These are phyloP conservation scores for Solenopsis invicta DNA, from an alignment of 1,140 invertebrate genomes.

Conservation along the genomic window DNA sequence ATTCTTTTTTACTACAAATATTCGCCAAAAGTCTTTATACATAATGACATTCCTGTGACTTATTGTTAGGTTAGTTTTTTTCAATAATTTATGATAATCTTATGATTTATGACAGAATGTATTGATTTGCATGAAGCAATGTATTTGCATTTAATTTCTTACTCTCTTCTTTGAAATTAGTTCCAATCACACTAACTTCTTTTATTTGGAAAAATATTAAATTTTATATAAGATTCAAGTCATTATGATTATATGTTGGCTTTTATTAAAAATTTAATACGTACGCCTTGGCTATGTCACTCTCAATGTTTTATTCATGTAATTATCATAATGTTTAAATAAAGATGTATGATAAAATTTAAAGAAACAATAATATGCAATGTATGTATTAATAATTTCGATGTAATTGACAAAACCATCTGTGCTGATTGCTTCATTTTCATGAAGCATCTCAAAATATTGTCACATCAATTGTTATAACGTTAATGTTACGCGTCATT, in stretches of 20 bases:
- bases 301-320: neutral
- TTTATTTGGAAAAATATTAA: neutral
- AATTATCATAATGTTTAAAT: neutral
- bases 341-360: neutral
- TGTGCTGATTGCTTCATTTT: neutral
- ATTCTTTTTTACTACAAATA: neutral
- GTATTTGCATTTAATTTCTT: neutral
- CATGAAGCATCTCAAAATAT: neutral
- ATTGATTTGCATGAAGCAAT: neutral
- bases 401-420: neutral
- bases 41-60: neutral
- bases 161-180: neutral
- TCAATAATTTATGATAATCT: neutral
- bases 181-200: neutral
- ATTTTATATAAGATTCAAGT: neutral
- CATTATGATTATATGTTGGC: neutral
- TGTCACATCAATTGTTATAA: neutral
- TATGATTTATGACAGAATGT: neutral
- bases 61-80: neutral
- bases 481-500: conserved; percentile 3
- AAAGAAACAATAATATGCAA: neutral
- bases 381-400: neutral
- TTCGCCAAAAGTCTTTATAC: neutral
- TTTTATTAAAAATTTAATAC: conserved; percentile 17
- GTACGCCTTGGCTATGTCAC: neutral